These are phyloP conservation scores for Cricetomys ansorgei DNA, from an alignment of 2,113 vertebrate genomes.

Conservation along the genomic window DNA sequence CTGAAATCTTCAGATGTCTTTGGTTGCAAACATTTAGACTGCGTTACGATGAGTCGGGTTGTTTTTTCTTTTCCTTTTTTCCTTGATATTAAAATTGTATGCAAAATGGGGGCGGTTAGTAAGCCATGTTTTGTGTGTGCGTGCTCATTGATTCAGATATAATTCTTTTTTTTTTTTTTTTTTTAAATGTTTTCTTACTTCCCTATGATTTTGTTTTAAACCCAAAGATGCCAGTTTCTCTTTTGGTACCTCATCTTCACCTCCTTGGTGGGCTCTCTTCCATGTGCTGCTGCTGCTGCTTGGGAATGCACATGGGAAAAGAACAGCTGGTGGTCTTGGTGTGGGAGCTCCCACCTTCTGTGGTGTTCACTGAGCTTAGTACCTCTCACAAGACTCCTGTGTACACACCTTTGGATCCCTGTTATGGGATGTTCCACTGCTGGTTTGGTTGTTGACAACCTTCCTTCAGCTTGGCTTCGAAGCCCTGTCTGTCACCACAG, in stretches of 20 bases:
- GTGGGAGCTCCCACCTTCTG: background rate
- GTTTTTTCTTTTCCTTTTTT: conserved; percentile 19
- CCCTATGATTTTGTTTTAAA: conserved; percentile 71
- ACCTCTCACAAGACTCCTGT: background rate
- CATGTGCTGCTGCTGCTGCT: conserved; percentile 59
- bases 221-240: conserved; percentile 77
- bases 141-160: conserved; percentile 76
- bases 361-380: background rate
- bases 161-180: conserved; percentile 57
- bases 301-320: background rate
- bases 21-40: conserved; percentile 82
- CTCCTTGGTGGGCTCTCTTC: conserved; percentile 38
- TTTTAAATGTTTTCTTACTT: conserved; percentile 55
- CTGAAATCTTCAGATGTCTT: conserved; percentile 85
- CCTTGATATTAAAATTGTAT: conserved; percentile 79
- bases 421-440: background rate
- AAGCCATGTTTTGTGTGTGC: conserved; percentile 86
- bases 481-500: background rate
- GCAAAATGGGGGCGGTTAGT: conserved; percentile 78
- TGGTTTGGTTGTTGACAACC: background rate
- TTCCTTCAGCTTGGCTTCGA: background rate
- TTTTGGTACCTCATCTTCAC: conserved; percentile 66
- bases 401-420: background rate
- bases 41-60: conserved; percentile 77
- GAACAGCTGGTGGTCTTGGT: background rate